Conservation (phyloP, 2,888 invertebrate genomes). For the Brachyptera risi region DNA sequence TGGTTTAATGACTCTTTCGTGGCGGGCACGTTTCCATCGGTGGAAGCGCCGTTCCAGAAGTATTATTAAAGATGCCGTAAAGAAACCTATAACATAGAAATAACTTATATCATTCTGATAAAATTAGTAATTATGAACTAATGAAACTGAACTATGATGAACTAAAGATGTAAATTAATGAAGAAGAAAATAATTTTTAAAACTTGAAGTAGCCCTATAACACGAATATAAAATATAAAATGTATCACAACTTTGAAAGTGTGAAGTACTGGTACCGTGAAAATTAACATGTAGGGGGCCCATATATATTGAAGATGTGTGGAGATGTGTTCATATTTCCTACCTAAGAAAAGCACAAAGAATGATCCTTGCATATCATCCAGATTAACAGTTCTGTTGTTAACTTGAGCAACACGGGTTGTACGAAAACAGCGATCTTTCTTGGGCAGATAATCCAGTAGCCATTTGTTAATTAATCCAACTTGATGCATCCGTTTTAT, state of each 20-base stretch:
- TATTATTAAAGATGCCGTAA: conserved; percentile 47
- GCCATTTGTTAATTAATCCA: conserved; percentile 81
- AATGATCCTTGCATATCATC: conserved; percentile 93
- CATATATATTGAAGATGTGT: neutral
- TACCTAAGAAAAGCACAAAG: conserved; percentile 77
- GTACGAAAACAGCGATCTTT: conserved; percentile 67
- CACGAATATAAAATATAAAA: too few relatives aligned
- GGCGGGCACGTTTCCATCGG: conserved; percentile 43
- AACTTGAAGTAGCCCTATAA: too few relatives aligned
- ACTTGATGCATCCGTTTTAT: conserved; percentile 77
- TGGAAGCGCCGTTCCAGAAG: conserved; percentile 48
- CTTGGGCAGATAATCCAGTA: conserved; percentile 68
- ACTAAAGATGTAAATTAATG: too few relatives aligned
- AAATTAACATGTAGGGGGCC: too few relatives aligned
- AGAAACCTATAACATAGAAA: conserved; percentile 49
- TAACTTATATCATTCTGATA: too few relatives aligned
- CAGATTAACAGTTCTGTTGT: conserved; percentile 82
- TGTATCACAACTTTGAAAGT: too few relatives aligned
- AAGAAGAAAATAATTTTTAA: too few relatives aligned
- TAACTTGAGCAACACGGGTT: conserved; percentile 54
- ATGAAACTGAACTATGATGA: too few relatives aligned
- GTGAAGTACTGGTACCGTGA: too few relatives aligned
- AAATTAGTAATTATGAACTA: too few relatives aligned
- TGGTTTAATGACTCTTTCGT: conserved; percentile 51
- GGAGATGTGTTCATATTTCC: neutral